Base-by-base conservation (phyloP, 1,140 invertebrate species). In the Papilio dardanus region DNA sequence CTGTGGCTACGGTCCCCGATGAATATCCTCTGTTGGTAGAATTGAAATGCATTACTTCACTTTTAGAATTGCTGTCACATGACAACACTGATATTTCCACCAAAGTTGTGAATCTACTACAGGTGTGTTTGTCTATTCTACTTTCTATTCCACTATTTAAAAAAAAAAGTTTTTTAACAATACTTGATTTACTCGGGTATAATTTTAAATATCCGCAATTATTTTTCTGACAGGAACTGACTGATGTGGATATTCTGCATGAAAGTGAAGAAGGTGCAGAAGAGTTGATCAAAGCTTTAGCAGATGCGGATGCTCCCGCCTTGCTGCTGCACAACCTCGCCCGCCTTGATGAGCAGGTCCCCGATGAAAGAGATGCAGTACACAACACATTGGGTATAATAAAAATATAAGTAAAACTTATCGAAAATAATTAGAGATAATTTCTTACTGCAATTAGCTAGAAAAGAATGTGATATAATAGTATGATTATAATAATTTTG, bases 21-120 rank as follows among this genome's bases (percentile, higher is more conserved):
- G 95, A 99, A 62, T 99, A 99, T 94, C 97, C 97, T 0, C 86
- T 98, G 14, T 94, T 99, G 68, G 97, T 99, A 1, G 97, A 99
- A 79, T 92, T 99, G 31, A 96, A 97, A 81, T 96, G 97, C 68
- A 94, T 99, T 35, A 97, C 98, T 80, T 98, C 97, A 54, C 87
- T 99, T n/a, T 92, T 99, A 8, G 98, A 99, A 87, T 95, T 99
- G 37, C 90, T 99, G 10, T 96, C 97, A 33, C 99, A 99, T 94
- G 99, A 99, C 87, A 99, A 99, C 92, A 98, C 98, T 73, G 99
- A 99, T 93, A 96, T 98, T 79, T 95, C 97, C 12, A 97, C 97
- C 21, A 96, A 96, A 73, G 95, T 97, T 40, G 96, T 98, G 3
- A 95, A 97, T 93, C 94, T 98, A 33, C 85, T 98, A 7, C 96